Evolutionary conservation across 2,113 vertebrate genomes (phyloP).

Genomic region (Panthera leo): DNA sequence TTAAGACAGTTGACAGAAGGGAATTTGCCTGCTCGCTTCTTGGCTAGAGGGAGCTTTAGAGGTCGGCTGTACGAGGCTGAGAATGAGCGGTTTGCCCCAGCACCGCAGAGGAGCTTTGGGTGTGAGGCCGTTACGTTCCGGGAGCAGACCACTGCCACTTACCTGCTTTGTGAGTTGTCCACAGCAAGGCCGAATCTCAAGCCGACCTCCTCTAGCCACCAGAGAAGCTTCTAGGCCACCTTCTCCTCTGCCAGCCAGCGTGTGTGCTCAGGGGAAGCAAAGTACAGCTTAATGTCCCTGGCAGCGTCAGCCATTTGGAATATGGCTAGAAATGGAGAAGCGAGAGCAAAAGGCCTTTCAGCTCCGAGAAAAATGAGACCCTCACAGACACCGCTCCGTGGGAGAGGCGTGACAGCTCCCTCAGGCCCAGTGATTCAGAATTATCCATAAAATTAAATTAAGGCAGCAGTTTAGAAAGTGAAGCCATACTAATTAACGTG

Average conservation of each 20-base stretch:
- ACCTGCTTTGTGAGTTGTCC: not conserved
- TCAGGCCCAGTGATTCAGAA: not conserved
- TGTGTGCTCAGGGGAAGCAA: not conserved
- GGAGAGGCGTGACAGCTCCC: not conserved
- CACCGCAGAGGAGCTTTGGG: not conserved
- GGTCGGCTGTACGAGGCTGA: not conserved
- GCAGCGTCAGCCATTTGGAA: not conserved
- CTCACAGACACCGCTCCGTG: not conserved
- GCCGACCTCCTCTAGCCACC: not conserved
- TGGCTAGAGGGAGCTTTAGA: not conserved
- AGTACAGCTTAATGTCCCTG: not conserved
- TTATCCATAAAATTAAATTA: slow-evolving; percentile 20
- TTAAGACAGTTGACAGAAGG: not conserved
- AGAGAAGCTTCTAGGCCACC: slow-evolving; percentile 23
- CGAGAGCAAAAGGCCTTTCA: not conserved
- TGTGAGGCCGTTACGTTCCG: not conserved
- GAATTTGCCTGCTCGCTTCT: not conserved
- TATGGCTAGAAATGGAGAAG: not conserved
- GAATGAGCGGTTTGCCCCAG: not conserved
- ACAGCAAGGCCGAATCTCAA: not conserved
- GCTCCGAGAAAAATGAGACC: not conserved
- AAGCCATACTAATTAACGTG: slow-evolving; percentile 49
- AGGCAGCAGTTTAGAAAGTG: slow-evolving; percentile 29
- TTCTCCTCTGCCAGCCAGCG: not conserved
- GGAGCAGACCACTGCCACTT: not conserved